A percentile compares a stretch with the other conserved stretches of the same genome.
phyloP scores from a whole-genome alignment of 2,797 vertebrate species.

The Tokudaia muenninki region DNA sequence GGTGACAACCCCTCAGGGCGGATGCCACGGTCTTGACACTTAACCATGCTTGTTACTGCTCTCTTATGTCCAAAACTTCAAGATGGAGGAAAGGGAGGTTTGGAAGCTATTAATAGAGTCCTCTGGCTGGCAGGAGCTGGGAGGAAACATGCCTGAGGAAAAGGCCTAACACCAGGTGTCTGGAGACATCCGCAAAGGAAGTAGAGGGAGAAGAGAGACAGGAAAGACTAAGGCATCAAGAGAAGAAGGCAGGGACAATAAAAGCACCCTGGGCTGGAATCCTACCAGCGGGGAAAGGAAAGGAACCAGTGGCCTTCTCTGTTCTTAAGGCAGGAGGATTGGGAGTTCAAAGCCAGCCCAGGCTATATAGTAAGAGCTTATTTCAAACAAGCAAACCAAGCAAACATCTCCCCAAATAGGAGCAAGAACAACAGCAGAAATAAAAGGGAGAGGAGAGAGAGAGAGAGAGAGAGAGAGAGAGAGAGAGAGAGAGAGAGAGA shows the following conservation, averaged over 20 bases:
- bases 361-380: too few relatives aligned
- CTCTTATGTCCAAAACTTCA: slow-evolving; percentile 73
- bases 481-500: neutral
- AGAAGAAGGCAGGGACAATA: neutral
- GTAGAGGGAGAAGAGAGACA: neutral
- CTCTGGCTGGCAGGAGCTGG: slow-evolving; percentile 40
- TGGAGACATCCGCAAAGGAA: slow-evolving; percentile 50
- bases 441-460: neutral
- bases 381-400: neutral
- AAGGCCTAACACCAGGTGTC: neutral
- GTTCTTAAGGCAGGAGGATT: neutral
- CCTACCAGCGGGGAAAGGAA: neutral
- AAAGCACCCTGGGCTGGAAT: neutral
- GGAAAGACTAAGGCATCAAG: neutral
- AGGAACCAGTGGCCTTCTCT: too few relatives aligned
- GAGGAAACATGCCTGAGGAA: slow-evolving; percentile 9
- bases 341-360: neutral
- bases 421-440: too few relatives aligned
- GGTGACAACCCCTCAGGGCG: slow-evolving; percentile 67
- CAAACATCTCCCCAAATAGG: neutral
- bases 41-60: slow-evolving; percentile 71
- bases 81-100: slow-evolving; percentile 55
- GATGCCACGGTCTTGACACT: slow-evolving; percentile 65
- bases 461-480: neutral
- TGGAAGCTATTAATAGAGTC: slow-evolving; percentile 77